A percentile compares a stretch with the other conserved stretches of the same genome.
phyloP scores from a whole-genome alignment of 2,797 vertebrate species.

The Falco berigora region DNA sequence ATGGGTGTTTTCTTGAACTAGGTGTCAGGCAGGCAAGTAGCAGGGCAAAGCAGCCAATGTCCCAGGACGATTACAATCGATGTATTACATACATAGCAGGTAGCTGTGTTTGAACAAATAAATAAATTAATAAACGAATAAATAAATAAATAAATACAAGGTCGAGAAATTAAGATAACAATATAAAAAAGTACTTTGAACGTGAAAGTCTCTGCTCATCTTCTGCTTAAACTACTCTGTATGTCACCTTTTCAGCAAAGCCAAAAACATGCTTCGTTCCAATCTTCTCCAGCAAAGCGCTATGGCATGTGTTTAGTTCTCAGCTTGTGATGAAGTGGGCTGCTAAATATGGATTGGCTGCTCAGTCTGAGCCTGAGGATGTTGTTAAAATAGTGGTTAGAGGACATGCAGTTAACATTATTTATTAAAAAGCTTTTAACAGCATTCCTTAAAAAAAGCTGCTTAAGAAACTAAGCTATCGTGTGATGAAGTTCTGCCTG shows the following conservation, averaged over 20 bases:
- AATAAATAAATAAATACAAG: background rate
- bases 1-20: background rate
- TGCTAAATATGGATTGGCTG: background rate
- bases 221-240: background rate
- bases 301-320: background rate
- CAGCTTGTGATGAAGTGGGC: background rate
- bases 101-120: background rate
- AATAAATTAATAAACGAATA: background rate
- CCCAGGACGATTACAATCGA: background rate
- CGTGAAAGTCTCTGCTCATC: background rate
- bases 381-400: background rate
- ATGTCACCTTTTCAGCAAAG: background rate
- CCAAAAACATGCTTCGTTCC: background rate
- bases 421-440: conserved; percentile 41
- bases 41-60: background rate
- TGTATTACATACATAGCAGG: background rate
- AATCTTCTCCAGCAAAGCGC: background rate
- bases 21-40: background rate
- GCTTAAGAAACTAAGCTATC: background rate
- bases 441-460: background rate
- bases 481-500: background rate
- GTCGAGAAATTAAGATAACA: background rate
- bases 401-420: conserved; percentile 16
- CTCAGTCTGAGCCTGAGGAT: background rate
- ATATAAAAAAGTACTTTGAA: background rate